These are phyloP conservation scores for Hippolais icterina DNA, from an alignment of 2,113 vertebrate genomes.

Conservation along the genomic window DNA sequence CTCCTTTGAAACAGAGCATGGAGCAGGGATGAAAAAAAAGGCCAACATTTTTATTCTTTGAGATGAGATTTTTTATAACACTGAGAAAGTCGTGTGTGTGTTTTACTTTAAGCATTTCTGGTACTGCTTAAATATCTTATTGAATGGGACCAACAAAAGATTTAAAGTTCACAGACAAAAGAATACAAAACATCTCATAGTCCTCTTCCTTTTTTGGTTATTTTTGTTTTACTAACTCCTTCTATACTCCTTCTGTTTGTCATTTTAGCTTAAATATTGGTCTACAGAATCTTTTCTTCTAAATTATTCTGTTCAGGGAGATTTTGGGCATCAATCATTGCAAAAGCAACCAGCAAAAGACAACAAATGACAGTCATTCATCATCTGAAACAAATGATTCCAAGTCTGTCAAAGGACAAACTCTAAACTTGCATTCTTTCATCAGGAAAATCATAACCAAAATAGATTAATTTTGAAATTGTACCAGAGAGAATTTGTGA, in stretches of 20 bases:
- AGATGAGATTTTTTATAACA: background rate
- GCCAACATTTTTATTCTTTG: background rate
- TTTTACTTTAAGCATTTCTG: background rate
- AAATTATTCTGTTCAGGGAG: background rate
- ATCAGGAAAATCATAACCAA: slow-evolving; percentile 14
- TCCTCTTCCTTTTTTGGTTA: background rate
- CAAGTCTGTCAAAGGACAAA: background rate
- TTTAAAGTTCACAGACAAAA: background rate
- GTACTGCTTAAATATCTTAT: background rate
- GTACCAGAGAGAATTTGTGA: background rate
- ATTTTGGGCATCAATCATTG: background rate
- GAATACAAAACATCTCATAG: background rate
- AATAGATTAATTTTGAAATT: slow-evolving; percentile 32
- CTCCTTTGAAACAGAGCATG: background rate
- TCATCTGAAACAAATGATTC: background rate
- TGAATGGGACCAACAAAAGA: background rate
- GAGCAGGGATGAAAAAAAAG: background rate
- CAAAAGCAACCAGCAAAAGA: background rate
- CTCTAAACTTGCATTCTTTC: background rate
- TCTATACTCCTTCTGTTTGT: background rate
- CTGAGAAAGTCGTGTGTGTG: rapidly evolving
- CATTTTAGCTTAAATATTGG: background rate
- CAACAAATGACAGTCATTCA: background rate
- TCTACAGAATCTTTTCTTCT: background rate
- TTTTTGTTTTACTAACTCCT: background rate